These are phyloP conservation scores for Musca vetustissima DNA, from an alignment of 1,140 invertebrate genomes.

Conservation along the genomic window DNA sequence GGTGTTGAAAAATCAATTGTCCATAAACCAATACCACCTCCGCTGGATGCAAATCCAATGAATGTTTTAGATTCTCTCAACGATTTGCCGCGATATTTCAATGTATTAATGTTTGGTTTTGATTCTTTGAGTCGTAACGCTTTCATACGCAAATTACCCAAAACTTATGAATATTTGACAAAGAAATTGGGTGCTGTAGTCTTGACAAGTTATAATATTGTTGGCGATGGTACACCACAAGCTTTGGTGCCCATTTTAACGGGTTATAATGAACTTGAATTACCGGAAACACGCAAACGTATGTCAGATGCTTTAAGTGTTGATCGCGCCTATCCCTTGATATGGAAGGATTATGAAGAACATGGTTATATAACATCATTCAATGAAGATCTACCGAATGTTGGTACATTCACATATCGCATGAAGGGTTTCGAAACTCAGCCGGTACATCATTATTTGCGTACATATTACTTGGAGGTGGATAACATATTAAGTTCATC, in stretches of 20 bases:
- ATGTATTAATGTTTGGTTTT: conserved; percentile 87
- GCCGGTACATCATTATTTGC: conserved; percentile 90
- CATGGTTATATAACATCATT: conserved; percentile 76
- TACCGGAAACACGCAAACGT: conserved; percentile 82
- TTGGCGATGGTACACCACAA: conserved; percentile 93
- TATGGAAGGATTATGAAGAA: conserved; percentile 75
- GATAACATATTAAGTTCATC: conserved; percentile 58
- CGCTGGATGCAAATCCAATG: neutral
- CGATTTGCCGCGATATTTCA: conserved; percentile 52
- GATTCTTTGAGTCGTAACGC: conserved; percentile 88
- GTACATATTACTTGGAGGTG: conserved; percentile 72
- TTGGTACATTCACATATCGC: conserved; percentile 89
- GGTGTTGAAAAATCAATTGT: conserved; percentile 31
- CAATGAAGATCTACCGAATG: conserved; percentile 81
- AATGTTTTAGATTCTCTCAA: conserved; percentile 2
- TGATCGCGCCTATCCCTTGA: conserved; percentile 73
- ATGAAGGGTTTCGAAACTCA: conserved; percentile 82
- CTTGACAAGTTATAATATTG: conserved; percentile 85
- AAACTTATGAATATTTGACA: conserved; percentile 75
- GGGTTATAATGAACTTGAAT: conserved; percentile 82
- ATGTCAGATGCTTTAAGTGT: conserved; percentile 66
- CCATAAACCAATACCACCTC: conserved; percentile 31
- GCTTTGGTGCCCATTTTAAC: conserved; percentile 90
- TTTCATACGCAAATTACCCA: conserved; percentile 83
- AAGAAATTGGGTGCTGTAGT: conserved; percentile 69